Base-by-base conservation (phyloP, 2,113 vertebrate genomes). In the Amphiprion percula region DNA sequence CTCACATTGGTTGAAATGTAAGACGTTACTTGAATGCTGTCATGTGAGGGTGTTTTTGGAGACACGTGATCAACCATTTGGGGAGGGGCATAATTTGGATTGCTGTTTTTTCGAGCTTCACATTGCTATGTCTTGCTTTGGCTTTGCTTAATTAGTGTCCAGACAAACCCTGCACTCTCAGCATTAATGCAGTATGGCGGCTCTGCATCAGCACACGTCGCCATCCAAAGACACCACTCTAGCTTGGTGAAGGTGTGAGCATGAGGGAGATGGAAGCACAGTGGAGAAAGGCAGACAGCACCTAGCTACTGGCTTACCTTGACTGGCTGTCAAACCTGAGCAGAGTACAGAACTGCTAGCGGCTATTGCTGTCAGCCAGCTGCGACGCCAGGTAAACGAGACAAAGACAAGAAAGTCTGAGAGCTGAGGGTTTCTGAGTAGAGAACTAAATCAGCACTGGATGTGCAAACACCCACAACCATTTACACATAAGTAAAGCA, bases 321-420 rank as follows among this genome's bases (percentile, higher is more conserved):
- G 69, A 79, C 56, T 70, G 76, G 19, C 62, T 85, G 86, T 82
- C 84, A 89, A 59, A 77, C 67, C 56, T 7, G 19, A 85, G 63
- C 64, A 4, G 23, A 76, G 54, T 62, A 81, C 28, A 62, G 52
- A 63, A 21, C 33, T 49, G 82, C 79, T 61, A 0, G 0, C 19
- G 79, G 84, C 58, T 71, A 41, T 85, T 78, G 53, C 49, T 59
- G 62, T 84, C 77, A 78, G 61, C 50, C 47, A 72, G 68, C 80
- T 83, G 68, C 64, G 71, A 72, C 53, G 68, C 55, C 53, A 58
- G 39, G 68, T 30, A 41, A 74, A 68, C 5, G 21, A n/a, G 67
- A 71, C 30, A 19, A 66, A 21, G 21, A 50, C 6, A 39, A 26
- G n/a, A 62, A 79, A 0, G 52, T 82, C 4, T 30, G 30, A 33